Base-by-base conservation (phyloP, 2,797 vertebrate species). In the Ciconia nigra region DNA sequence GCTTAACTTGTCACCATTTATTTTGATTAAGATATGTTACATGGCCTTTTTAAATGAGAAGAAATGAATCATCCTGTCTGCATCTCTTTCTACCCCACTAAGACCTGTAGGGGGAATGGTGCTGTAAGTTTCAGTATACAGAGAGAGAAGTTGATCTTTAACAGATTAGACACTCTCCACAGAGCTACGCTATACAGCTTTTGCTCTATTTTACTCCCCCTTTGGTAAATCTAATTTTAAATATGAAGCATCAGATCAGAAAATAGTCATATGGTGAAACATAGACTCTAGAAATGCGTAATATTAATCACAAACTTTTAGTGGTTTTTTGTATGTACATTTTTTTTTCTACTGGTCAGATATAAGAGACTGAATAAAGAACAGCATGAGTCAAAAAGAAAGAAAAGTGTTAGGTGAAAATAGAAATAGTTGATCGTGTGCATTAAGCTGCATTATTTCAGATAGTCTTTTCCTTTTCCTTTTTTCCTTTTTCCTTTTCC, bases 41-140 rank as follows among this genome's bases (percentile, higher is more conserved):
- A 62, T 1, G 10, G 7, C 13, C 37, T 74, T 89, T 90, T 71
- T 71, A 89, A 96, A 94, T 74, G 24, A 80, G 63, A 77, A 89
- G 41, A 94, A 91, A 95, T 92, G 78, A 89, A 95, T 95, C 71
- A 61, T 83, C 10, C 39, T 91, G 55, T 85, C 57, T 87, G 70
- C 33, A 63, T 70, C 33, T 69, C 39, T 69, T 89, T 87, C 67
- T 67, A 69, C 7, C 31, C 76, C 20, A 44, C 66, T 42, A 70
- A 79, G 61, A 42, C 41, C 22, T 83, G 59, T 72, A 44, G 39
- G 13, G 26, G 4, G 22, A 92, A 91, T 58, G 63, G 35, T 70
- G 13, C 9, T 66, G 4, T 51, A 79, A 47, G 44, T 39, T 83
- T 87, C 72, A 87, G 85, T 89, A 39, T 13, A 49, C 8, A 9